Percentiles rank a stretch among this genome's conserved stretches.
Conservation (phyloP, 2,113 vertebrate species). For the Silurus asotus region DNA sequence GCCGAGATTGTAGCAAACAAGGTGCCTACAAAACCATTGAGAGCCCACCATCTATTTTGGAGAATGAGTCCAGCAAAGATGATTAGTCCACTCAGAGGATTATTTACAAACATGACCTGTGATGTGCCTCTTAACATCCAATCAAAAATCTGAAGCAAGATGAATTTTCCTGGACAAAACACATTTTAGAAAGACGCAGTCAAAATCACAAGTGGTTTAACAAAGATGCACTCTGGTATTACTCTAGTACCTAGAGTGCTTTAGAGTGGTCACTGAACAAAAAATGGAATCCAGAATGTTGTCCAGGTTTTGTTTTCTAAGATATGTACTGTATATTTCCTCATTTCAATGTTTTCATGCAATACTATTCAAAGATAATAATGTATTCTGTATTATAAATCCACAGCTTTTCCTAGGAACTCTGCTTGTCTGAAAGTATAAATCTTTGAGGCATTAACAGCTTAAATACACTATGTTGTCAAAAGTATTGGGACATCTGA, state of each 20-base stretch:
- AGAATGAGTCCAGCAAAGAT: conserved; percentile 83
- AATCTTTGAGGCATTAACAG: neutral
- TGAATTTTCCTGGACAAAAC: conserved; percentile 80
- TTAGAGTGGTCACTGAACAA: neutral
- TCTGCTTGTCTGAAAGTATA: neutral
- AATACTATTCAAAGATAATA: neutral
- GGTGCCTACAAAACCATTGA: conserved; percentile 86
- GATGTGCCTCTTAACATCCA: conserved; percentile 91
- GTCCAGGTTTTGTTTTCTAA: too few species aligned
- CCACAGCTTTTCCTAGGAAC: neutral
- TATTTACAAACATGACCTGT: conserved; percentile 98
- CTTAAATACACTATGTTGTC: neutral
- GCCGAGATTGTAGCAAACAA: conserved; percentile 85
- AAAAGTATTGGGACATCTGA: too few species aligned
- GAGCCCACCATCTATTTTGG: conserved; percentile 93
- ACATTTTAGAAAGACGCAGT: neutral
- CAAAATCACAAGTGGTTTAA: neutral
- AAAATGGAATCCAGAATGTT: neutral
- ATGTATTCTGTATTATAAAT: neutral
- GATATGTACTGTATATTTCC: neutral
- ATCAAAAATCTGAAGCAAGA: conserved; percentile 84
- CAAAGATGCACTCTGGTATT: neutral
- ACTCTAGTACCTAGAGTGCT: too few species aligned
- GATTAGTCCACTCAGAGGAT: conserved; percentile 87
- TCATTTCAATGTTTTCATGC: neutral